Percentiles rank a stretch among this genome's conserved stretches.
Conservation (phyloP, 2,113 vertebrate genomes). For the Pelecanoides urinatrix region DNA sequence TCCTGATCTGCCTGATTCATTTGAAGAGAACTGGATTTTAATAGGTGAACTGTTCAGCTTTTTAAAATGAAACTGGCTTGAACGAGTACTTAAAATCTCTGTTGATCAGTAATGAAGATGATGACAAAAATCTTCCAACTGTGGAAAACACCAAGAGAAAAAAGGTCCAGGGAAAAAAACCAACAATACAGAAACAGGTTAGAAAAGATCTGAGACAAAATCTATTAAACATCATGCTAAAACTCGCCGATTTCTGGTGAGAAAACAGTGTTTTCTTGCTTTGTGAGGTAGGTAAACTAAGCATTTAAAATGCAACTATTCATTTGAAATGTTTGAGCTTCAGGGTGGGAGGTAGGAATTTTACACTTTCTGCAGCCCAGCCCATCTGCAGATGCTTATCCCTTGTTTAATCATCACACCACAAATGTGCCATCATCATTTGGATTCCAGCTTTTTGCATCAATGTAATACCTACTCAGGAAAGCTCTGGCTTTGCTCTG, state of each 20-base stretch:
- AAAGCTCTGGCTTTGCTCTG: background rate
- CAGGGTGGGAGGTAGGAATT: too few relatives aligned
- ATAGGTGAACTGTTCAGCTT: background rate
- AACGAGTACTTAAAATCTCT: background rate
- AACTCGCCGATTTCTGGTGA: background rate
- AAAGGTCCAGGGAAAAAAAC: background rate
- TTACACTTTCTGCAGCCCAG: background rate
- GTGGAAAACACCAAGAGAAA: background rate
- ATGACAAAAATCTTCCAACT: background rate
- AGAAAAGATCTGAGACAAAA: background rate
- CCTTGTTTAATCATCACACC: background rate
- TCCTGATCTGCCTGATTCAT: background rate
- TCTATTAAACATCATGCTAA: background rate
- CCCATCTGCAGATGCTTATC: background rate
- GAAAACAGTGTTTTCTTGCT: background rate
- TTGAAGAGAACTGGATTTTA: background rate
- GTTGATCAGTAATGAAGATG: background rate
- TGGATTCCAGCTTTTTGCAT: background rate
- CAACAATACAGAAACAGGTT: background rate
- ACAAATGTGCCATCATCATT: background rate
- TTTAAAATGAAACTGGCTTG: background rate
- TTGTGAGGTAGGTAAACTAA: background rate
- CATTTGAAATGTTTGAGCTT: background rate
- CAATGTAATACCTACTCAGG: background rate
- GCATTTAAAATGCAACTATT: background rate